phyloP scores from a whole-genome alignment of 2,113 vertebrate genomes.

The Helogale parvula region DNA sequence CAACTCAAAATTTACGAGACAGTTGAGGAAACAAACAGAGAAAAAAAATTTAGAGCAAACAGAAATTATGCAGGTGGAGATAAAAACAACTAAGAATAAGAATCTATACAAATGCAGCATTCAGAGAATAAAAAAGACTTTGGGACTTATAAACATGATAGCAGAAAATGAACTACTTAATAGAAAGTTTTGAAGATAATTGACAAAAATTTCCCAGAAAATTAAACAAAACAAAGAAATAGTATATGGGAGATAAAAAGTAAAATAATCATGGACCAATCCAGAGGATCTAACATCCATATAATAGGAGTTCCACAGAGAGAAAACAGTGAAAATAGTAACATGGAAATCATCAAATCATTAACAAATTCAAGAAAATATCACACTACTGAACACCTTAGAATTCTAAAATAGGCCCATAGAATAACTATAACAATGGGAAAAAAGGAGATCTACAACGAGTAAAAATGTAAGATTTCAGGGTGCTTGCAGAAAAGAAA shows the following conservation, averaged over 20 bases:
- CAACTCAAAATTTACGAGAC: not conserved
- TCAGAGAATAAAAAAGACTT: not conserved
- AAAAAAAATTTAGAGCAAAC: not conserved
- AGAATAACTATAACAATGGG: not conserved
- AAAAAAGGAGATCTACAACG: not conserved
- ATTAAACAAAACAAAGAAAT: not conserved
- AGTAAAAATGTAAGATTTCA: conserved; percentile 13
- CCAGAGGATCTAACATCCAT: not conserved
- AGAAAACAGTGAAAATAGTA: not conserved
- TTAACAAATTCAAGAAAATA: not conserved
- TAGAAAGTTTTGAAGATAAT: not conserved
- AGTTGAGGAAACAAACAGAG: not conserved
- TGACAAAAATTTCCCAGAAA: not conserved
- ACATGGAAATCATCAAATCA: not conserved
- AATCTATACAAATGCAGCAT: not conserved
- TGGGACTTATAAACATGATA: not conserved
- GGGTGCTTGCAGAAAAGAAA: not conserved
- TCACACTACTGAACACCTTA: not conserved
- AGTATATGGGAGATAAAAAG: not conserved
- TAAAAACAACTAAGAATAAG: not conserved
- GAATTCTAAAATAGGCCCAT: not conserved
- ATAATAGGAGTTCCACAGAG: not conserved
- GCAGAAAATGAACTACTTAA: not conserved
- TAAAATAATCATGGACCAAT: not conserved
- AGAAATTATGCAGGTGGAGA: not conserved